phyloP scores from a whole-genome alignment of 2,797 vertebrate genomes.

The Aldrovandia affinis region DNA sequence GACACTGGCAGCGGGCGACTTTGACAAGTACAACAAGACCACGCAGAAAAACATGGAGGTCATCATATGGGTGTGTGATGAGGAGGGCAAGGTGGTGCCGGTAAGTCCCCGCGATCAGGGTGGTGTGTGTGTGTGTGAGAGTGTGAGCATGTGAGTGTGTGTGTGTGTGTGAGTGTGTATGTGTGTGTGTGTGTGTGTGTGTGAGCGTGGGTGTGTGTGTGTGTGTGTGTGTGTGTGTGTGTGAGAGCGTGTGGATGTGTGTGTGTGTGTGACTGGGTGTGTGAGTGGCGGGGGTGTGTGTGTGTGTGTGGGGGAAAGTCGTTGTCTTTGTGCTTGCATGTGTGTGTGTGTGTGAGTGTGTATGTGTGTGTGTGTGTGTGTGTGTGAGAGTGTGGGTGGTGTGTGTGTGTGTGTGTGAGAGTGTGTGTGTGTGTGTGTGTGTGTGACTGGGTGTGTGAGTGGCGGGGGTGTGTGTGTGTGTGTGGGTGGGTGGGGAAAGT shows the following conservation, averaged over 20 bases:
- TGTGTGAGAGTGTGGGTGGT: too few species aligned
- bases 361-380: neutral
- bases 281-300: neutral
- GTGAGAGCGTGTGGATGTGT: neutral
- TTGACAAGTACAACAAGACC: slow-evolving; percentile 97
- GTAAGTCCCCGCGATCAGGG: slow-evolving; percentile 69
- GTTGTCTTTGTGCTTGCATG: neutral
- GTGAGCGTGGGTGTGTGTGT: neutral
- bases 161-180: neutral
- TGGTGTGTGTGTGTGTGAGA: neutral
- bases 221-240: neutral
- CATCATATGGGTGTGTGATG: slow-evolving; percentile 93
- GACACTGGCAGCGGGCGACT: slow-evolving; percentile 88
- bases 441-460: neutral
- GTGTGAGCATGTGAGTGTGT: neutral
- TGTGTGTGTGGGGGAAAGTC: too few species aligned
- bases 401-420: too few species aligned
- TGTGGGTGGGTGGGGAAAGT: too few species aligned
- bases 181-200: neutral
- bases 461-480: too few species aligned
- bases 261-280: neutral
- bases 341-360: neutral
- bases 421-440: neutral
- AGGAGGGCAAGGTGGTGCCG: slow-evolving; percentile 89
- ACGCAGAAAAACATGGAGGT: slow-evolving; percentile 96